Base-by-base conservation (phyloP, 37 sponge, comb jelly and placozoan genomes). In the Bolinopsis microptera region DNA sequence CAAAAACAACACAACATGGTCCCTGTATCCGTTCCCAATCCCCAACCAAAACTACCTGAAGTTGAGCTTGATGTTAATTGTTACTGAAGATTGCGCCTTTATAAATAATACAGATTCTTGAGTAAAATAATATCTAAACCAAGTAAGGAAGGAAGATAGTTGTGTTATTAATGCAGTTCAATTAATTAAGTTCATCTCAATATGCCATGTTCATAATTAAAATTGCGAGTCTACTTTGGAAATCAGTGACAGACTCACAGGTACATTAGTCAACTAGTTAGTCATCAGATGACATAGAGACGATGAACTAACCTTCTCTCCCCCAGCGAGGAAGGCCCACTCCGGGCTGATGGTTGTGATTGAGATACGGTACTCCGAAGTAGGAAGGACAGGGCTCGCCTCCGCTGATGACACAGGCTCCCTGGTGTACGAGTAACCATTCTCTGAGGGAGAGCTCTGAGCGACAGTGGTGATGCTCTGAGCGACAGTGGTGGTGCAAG, bases 261-360 rank as follows among this genome's bases (percentile, higher is more conserved):
- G n/a, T n/a, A n/a, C n/a, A n/a, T n/a, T n/a, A n/a, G n/a, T n/a
- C n/a, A n/a, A n/a, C n/a, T n/a, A n/a, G n/a, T n/a, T n/a, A n/a
- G n/a, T n/a, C n/a, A n/a, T n/a, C n/a, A n/a, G n/a, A n/a, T n/a
- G n/a, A n/a, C n/a, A n/a, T n/a, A n/a, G n/a, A n/a, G n/a, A n/a
- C n/a, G n/a, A n/a, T n/a, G n/a, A n/a, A 48, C 80, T 35, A 21
- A 77, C 80, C 80, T 77, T 77, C 80, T 77, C 80, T 34, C 80
- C 80, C 5, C 80, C 80, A 27, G 80, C 80, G 36, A 77, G 80
- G 33, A 32, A 77, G 36, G 80, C 27, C 80, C 80, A 77, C 21
- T 77, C 80, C 1, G 80, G 80, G 80, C 80, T 77, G 36, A 77
- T 36, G 5, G 80, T 32, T 0, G 80, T 77, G 34, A 77, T 34